These are phyloP conservation scores for Chiloscyllium punctatum DNA, from an alignment of 2,797 vertebrate genomes.

Conservation along the genomic window DNA sequence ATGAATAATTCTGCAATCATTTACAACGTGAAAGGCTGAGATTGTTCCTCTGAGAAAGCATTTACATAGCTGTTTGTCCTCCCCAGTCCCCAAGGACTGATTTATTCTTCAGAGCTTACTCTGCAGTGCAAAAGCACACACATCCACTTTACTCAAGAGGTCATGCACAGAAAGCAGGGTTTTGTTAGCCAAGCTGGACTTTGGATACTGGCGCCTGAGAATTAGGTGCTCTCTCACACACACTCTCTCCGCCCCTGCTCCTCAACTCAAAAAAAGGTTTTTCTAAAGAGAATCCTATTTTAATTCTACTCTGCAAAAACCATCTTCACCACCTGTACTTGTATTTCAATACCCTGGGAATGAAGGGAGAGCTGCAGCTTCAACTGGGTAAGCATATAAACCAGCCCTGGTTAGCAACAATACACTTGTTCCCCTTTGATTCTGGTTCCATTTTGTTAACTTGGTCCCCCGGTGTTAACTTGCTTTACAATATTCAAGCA, in stretches of 20 bases:
- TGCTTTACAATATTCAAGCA: background rate
- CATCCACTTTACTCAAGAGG: slow-evolving; percentile 35
- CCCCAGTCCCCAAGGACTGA: slow-evolving; percentile 29
- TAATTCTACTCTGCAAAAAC: background rate
- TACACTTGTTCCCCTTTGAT: no score
- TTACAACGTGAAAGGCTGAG: slow-evolving; percentile 32
- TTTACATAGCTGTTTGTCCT: slow-evolving; percentile 38
- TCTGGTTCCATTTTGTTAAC: background rate
- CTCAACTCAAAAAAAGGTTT: background rate
- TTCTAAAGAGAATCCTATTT: background rate
- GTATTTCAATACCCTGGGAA: background rate
- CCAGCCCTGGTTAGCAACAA: background rate
- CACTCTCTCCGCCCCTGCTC: background rate
- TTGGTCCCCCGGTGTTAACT: background rate
- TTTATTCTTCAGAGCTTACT: slow-evolving; percentile 33
- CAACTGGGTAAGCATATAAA: background rate
- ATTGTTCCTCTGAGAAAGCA: slow-evolving; percentile 37
- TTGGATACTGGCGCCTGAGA: slow-evolving; percentile 20
- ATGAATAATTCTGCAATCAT: slow-evolving; percentile 38
- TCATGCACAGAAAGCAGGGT: slow-evolving; percentile 33
- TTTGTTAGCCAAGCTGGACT: slow-evolving; percentile 5
- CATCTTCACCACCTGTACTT: background rate
- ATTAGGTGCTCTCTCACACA: slow-evolving; percentile 2
- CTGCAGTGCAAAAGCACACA: slow-evolving; percentile 34
- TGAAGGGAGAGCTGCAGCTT: background rate